Base-by-base conservation (phyloP, 1,140 invertebrate genomes). In the Cephus cinctus region DNA sequence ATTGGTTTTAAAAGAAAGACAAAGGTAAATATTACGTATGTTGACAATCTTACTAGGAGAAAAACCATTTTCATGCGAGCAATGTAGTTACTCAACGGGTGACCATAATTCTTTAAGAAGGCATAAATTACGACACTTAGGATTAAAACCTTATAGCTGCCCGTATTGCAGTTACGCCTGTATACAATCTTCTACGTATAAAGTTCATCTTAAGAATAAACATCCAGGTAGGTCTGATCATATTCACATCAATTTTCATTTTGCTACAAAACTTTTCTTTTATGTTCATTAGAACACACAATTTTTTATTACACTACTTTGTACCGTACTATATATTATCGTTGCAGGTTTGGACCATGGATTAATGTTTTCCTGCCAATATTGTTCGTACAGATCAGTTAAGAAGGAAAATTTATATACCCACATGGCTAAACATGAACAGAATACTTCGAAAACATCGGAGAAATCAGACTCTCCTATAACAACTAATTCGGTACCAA, bases 31-130 rank as follows among this genome's bases (percentile, higher is more conserved):
- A 46, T 46, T 27, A 18, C 36, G 18, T 16, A 20, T 21, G 16
- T 27, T 45, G 42, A 40, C 21, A 52, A 21, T 27, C 31, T 31
- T 18, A 46, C 14, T 22, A 78, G 81, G 81, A 59, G 82, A 86
- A 51, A 85, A 84, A 48, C 84, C 84, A 11, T 87, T 85, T 62
- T 65, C 71, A 9, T 88, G 86, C 60, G 72, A 78, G 5, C 64
- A 73, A 35, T 88, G 86, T 66, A 59, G 73, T 4, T 88, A 86
- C 63, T 64, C 59, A 3, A 83, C 83, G 20, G 75, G 78, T 5
- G 83, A 85, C 56, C 84, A 85, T 59, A 85, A 85, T 63, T 83
- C 83, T 3, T 59, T 86, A 22, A 59, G 84, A 32, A 74, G 83
- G 5, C 84, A 86, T 63, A 77, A 77, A 45, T 81, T 85, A 76